Conservation (phyloP, 2,113 vertebrate species). For the Notarius quadriscutis region DNA sequence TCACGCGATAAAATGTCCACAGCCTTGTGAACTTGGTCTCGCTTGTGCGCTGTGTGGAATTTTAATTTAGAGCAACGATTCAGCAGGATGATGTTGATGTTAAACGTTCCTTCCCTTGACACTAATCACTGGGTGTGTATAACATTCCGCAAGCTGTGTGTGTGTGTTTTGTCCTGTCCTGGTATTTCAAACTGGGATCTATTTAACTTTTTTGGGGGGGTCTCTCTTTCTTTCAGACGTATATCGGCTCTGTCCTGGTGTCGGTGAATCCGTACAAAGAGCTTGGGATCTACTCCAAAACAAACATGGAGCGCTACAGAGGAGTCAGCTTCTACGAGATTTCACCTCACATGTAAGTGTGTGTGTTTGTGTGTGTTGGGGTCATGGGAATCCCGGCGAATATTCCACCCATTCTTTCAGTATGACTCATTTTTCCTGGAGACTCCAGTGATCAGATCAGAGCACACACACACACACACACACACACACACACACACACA, state of each 20-base stretch:
- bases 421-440: conserved; percentile 56
- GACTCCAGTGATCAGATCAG: conserved; percentile 41
- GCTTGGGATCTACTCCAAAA: conserved; percentile 91
- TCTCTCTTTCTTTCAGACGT: conserved; percentile 77
- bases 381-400: conserved; percentile 36
- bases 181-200: conserved; percentile 63
- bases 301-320: conserved; percentile 95
- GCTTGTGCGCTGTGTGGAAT: not conserved
- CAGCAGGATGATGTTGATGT: not conserved
- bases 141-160: not conserved
- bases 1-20: not conserved
- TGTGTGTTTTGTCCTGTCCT: not conserved
- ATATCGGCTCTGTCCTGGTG: conserved; percentile 94
- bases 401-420: conserved; percentile 48
- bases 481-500: conserved; percentile 7
- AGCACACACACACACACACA: conserved; percentile 4
- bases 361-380: conserved; percentile 5
- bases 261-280: conserved; percentile 97
- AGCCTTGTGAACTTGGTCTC: not conserved
- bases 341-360: conserved; percentile 81
- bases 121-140: not conserved
- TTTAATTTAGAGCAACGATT: not conserved
- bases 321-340: conserved; percentile 98
- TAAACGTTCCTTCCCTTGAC: not conserved
- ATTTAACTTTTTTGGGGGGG: conserved; percentile 60